Conservation (phyloP, 2,113 vertebrate species). For the Hippoglossus stenolepis region DNA sequence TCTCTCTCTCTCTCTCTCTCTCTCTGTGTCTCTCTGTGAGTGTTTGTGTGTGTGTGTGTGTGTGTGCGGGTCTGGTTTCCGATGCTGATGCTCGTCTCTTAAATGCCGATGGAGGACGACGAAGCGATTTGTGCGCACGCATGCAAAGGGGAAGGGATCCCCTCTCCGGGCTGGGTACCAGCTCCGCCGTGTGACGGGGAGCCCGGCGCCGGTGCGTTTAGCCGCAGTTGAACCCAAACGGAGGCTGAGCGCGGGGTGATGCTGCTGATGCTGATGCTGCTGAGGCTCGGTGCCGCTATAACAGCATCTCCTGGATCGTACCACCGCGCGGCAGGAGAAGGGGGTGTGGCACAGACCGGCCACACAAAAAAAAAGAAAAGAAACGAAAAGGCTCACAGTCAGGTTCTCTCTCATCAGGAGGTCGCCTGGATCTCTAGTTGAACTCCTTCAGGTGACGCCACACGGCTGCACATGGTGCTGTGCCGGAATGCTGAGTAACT, state of each 20-base stretch:
- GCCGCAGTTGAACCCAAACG: constrained; percentile 76
- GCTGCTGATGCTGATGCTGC: constrained; percentile 72
- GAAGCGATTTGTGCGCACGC: constrained; percentile 41
- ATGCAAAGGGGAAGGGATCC: constrained; percentile 39
- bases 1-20: not conserved
- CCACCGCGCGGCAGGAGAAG: constrained; percentile 76
- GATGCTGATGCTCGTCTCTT: constrained; percentile 64
- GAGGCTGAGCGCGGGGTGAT: constrained; percentile 45
- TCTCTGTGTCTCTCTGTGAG: not conserved
- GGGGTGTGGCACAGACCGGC: constrained; percentile 80
- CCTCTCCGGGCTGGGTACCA: constrained; percentile 36
- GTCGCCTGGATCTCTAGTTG: constrained; percentile 63
- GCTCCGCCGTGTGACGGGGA: constrained; percentile 63
- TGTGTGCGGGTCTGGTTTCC: constrained; percentile 37
- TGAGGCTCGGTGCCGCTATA: constrained; percentile 79
- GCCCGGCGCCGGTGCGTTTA: constrained; percentile 71
- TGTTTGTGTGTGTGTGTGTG: not conserved
- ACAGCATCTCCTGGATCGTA: constrained; percentile 82
- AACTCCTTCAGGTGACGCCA: constrained; percentile 65
- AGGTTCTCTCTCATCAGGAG: constrained; percentile 50
- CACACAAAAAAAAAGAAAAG: constrained; percentile 29
- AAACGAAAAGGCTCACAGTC: constrained; percentile 21
- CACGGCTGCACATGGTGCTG: constrained; percentile 46
- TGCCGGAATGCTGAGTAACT: constrained; percentile 65
- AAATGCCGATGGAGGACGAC: constrained; percentile 70